Evolutionary conservation across 2,113 vertebrate species (phyloP), one percentile per base, ranked within the genome.

Genomic region (Pelvicachromis taeniatus): DNA sequence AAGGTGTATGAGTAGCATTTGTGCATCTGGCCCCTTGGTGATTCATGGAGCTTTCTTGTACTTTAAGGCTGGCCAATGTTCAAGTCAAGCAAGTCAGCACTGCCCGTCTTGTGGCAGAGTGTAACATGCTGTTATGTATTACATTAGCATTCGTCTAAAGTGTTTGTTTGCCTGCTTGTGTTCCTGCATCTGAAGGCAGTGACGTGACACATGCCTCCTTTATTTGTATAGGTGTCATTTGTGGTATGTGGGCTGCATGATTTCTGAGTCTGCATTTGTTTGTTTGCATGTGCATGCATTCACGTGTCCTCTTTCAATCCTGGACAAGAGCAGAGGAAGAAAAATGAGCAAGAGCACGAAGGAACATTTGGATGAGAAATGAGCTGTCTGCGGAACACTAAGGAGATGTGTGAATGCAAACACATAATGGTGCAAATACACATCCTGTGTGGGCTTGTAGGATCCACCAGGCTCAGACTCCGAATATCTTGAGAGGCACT

Each of bases 361-460:
- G 35, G 12, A 77, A 38, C 70, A 50, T 84, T 82, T 81, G 75
- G 33, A 65, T 85, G 80, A 88, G 83, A 65, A 88, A 83, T 83
- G 82, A 78, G 77, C 77, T 85, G 84, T 78, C 56, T 42, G 5
- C 16, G 31, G 23, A 75, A 2, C 26, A 50, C 68, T 75, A 26
- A 75, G 68, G 42, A 50, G 42, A 48, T 29, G 82, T 56, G 40
- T 45, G 9, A 40, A 4, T 35, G 38, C 13, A 19, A 73, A 53
- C 17, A 3, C 16, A 35, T 52, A 26, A 19, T 40, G 65, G 31
- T 82, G 14, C 23, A 61, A 68, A 13, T 53, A 17, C 77, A 48
- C 33, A 7, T 77, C 58, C 9, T 88, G 75, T 83, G 84, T 58
- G 52, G 10, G 61, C 81, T 79, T 77, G 52, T 45, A 73, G 58